Evolutionary conservation across 2,797 vertebrate genomes (phyloP), one percentile per base, ranked within the genome.

Genomic region (Neostethus bicornis): DNA sequence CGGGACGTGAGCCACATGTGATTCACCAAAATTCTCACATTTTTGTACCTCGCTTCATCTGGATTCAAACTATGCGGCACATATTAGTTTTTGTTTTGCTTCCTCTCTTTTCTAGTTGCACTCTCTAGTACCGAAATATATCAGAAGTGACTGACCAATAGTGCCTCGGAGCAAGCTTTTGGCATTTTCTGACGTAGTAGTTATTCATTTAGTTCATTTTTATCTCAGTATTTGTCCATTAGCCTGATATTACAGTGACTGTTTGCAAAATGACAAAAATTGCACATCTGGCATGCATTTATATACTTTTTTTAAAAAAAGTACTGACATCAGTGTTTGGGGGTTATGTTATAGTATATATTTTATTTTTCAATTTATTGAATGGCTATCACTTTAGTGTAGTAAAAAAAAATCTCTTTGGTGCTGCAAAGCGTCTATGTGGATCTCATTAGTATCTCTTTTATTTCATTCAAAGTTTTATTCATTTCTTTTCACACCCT

Each of bases 361-460:
- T 59, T 46, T 79, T 69, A 61, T 70, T 66, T 60, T 16, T 70
- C 92, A 25, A 23, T 23, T 23, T 87, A 51, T 50, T 54, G 21
- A 41, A 50, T 48, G 60, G 67, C 50, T 46, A 51, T 75, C 69
- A 57, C 77, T 76, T 75, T 48, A 53, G 39, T 50, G 14, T 67
- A 56, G 54, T 65, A 70, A 75, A 44, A 70, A 68, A 73, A 20
- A 55, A 45, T 31, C 51, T 20, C 21, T 51, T 56, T 69, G 62
- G 79, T 25, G 47, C 59, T 66, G 29, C 54, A 21, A 38, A 63
- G 31, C 3, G 4, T 53, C 54, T 75, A 53, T 37, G 31, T 75
- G 45, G 45, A 77, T 53, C 13, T 45, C 14, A 73, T 62, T 48
- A 47, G 60, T 53, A 53, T 49, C 24, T 38, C 4, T 66, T 44